Conservation (phyloP, 2,888 invertebrate genomes). For the Chrysolina haemoptera region DNA sequence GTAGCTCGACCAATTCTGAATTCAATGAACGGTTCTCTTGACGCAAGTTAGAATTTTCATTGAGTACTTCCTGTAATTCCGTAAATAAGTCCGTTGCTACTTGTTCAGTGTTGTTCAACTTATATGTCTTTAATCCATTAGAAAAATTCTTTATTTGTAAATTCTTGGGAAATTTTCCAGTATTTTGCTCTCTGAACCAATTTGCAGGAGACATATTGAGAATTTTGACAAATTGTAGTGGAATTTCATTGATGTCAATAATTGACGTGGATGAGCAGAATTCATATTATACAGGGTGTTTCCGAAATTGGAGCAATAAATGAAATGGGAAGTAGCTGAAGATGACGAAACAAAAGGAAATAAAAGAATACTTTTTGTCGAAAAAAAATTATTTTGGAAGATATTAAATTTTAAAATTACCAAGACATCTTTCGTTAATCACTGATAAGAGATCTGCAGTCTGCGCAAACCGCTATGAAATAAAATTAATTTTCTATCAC, state of each 20-base stretch:
- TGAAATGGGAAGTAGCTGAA: too few species aligned
- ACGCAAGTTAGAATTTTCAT: constrained; percentile 43
- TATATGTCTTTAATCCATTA: constrained; percentile 6
- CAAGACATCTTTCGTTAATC: too few species aligned
- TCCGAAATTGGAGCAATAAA: too few species aligned
- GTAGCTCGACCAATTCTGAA: constrained; percentile 34
- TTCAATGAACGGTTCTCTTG: constrained; percentile 35
- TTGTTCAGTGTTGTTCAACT: constrained; percentile 1
- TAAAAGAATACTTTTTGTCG: too few species aligned
- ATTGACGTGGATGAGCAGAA: not conserved
- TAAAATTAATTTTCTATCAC: too few species aligned
- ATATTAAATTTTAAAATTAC: too few species aligned
- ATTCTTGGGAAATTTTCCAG: constrained; percentile 17
- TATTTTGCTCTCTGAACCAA: constrained; percentile 29
- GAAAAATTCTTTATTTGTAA: constrained; percentile 27
- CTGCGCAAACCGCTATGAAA: too few species aligned
- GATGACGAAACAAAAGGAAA: too few species aligned
- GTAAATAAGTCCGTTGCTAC: constrained; percentile 30
- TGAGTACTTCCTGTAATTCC: constrained; percentile 35
- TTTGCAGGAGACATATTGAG: constrained; percentile 41
- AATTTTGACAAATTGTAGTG: constrained; percentile 35
- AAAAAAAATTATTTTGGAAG: too few species aligned
- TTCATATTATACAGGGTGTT: too few species aligned
- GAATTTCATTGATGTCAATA: not conserved
- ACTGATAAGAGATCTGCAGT: too few species aligned